These are phyloP conservation scores for Gymnothorax javanicus DNA, from an alignment of 2,797 vertebrate species.

Conservation along the genomic window DNA sequence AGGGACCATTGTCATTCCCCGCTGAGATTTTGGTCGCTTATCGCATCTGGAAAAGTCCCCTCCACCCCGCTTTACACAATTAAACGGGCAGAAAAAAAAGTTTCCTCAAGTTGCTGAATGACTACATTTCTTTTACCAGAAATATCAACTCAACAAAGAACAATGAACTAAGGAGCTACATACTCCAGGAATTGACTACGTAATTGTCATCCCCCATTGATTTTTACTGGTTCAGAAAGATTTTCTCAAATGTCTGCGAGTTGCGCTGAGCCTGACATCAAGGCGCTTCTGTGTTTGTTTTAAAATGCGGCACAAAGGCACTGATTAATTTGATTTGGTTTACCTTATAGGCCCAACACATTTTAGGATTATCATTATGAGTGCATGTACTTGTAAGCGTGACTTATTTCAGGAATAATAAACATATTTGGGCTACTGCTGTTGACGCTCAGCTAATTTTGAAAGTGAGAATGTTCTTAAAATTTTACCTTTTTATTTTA, in stretches of 20 bases:
- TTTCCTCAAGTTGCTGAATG: neutral
- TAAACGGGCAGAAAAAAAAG: neutral
- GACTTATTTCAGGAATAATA: neutral
- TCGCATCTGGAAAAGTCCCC: neutral
- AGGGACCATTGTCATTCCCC: constrained; percentile 8
- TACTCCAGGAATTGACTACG: neutral
- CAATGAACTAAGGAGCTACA: neutral
- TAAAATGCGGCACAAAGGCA: neutral
- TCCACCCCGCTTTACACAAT: constrained; percentile 26
- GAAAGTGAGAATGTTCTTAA: constrained; percentile 18
- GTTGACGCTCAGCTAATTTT: constrained; percentile 6
- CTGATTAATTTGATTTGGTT: neutral
- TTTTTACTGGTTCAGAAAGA: neutral
- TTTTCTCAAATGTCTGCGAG: neutral
- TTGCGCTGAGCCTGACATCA: neutral
- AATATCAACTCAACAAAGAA: constrained; percentile 2
- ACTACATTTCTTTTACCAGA: neutral
- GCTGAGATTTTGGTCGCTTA: neutral
- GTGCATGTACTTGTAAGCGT: neutral
- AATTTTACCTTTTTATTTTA: constrained; percentile 27
- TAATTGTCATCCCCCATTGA: neutral
- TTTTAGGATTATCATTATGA: neutral
- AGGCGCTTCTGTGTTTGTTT: neutral
- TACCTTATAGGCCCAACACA: neutral
- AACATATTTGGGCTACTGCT: neutral